phyloP scores from a whole-genome alignment of 2,113 vertebrate genomes.

The Oreochromis tanganicae region DNA sequence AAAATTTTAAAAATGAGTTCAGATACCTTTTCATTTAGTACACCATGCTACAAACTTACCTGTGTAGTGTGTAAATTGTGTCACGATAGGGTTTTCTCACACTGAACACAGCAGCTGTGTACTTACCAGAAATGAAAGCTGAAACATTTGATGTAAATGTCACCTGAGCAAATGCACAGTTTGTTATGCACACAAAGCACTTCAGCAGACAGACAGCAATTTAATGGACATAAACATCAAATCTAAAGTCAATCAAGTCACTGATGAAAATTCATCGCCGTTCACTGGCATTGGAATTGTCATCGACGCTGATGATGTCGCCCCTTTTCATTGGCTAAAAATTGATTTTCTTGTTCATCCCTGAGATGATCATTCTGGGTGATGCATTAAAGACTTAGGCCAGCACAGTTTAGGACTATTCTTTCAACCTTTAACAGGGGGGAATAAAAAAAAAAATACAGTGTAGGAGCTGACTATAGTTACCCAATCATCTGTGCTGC shows the following conservation, averaged over 20 bases:
- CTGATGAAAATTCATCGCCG: not conserved
- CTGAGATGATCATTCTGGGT: not conserved
- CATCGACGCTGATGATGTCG: not conserved
- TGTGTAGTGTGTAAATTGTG: not conserved
- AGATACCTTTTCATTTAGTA: not conserved
- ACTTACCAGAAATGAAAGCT: not conserved
- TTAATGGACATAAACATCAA: not conserved
- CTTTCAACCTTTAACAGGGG: not conserved
- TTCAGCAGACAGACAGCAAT: not conserved
- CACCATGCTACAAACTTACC: rapidly evolving
- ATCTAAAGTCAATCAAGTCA: not conserved
- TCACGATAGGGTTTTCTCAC: not conserved
- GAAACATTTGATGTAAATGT: not conserved
- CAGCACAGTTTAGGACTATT: not conserved
- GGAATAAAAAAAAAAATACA: not conserved
- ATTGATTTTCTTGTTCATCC: not conserved
- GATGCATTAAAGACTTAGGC: not conserved
- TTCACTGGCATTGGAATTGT: not conserved
- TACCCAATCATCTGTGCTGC: not conserved
- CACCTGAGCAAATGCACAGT: not conserved
- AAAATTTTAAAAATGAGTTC: not conserved
- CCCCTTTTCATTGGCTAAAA: not conserved
- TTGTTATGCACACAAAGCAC: not conserved
- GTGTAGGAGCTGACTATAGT: not conserved
- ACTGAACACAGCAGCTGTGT: not conserved